Evolutionary conservation across 2,797 vertebrate genomes (phyloP).

Genomic region (Platalea minor): DNA sequence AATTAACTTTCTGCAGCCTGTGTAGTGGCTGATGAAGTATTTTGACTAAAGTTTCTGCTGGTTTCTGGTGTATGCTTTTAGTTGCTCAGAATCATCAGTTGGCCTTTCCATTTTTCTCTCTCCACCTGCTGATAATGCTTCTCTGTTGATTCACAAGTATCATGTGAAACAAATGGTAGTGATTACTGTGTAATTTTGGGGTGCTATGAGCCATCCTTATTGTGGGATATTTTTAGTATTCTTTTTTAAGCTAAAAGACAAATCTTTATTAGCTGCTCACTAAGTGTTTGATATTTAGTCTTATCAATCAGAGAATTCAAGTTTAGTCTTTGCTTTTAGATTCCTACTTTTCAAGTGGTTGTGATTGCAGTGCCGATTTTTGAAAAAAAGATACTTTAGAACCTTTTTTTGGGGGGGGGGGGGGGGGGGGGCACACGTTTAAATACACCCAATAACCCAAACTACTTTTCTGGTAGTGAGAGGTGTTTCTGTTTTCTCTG

Average conservation of each 20-base stretch:
- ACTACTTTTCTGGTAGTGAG: neutral
- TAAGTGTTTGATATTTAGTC: neutral
- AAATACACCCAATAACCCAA: neutral
- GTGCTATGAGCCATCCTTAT: neutral
- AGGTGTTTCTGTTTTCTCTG: neutral
- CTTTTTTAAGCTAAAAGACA: neutral
- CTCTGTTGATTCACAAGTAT: neutral
- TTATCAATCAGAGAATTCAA: neutral
- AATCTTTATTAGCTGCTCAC: neutral
- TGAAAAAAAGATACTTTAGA: neutral
- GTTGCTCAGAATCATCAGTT: neutral
- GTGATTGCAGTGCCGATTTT: neutral
- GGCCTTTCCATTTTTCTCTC: neutral
- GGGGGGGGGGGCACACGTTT: rapidly evolving
- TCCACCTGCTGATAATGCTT: neutral
- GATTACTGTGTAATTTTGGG: neutral
- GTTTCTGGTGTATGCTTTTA: neutral
- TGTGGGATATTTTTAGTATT: neutral
- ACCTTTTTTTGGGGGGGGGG: rapidly evolving
- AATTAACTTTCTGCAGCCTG: neutral
- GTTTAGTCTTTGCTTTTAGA: neutral
- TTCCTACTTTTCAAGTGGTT: neutral
- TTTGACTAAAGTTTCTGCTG: neutral
- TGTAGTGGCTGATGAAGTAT: neutral
- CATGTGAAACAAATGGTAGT: neutral